Base-by-base conservation (phyloP, 2,113 vertebrate genomes). In the Lethenteron reissneri region DNA sequence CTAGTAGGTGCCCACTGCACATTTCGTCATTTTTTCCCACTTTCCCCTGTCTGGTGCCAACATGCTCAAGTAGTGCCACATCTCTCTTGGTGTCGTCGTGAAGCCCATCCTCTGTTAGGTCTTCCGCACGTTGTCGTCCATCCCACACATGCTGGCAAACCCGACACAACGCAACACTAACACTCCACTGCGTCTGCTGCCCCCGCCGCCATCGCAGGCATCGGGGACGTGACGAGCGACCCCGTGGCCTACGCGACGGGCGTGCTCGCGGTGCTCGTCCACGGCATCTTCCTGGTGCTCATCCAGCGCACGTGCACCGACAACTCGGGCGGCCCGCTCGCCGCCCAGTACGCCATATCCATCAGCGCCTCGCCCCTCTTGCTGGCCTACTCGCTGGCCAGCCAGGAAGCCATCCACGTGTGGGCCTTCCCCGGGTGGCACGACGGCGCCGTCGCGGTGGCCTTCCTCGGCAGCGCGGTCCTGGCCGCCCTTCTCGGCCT, bases 261-360 rank as follows among this genome's bases (percentile, higher is more conserved):
- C 0, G 83, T 90, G 69, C 79, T 97, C 81, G 88, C 92, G 0
- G 92, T 99, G 58, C 81, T 97, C 78, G 84, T 96, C 74, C 94
- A 99, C 1, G 89, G 91, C 41, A 87, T 87, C 72, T 97, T 92
- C 80, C 81, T 99, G 80, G 94, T 99, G 59, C 83, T 96, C 76
- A 96, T 99, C 77, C 91, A 99, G 82, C 97, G 95, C 78, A 86
- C 84, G 41, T 89, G 90, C 58, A 73, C 82, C 2, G 92, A 96
- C 56, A 88, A 84, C 1, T 84, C 88, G 73, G 82, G 92, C 1
- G 94, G 92, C 57, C 88, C 94, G 2, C 84, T 99, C 72, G 96
- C 92, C 0, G 92, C 92, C 57, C 94, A 97, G 81, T 99, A 99
- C 2, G 84, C 84, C 79, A 91, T 96, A 8, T 88, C 94, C 3